Evolutionary conservation across 2,797 vertebrate genomes (phyloP), one percentile per base, ranked within the genome.

Genomic region (Sebastes glaucus): DNA sequence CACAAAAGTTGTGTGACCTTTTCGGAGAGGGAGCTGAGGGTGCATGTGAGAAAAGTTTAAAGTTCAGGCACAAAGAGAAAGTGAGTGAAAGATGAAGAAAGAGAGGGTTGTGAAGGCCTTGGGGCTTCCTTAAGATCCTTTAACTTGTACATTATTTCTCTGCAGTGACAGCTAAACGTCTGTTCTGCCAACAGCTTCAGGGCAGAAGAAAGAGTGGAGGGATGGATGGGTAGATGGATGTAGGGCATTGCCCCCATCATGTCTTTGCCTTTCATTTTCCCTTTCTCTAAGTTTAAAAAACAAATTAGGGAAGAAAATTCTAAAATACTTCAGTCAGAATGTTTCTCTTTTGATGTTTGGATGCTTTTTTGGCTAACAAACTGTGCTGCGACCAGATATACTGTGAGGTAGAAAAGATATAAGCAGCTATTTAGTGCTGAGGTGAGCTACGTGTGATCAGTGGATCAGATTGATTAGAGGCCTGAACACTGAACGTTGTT

Each of bases 391-490:
- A 67, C 60, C 4, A 38, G 28, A 33, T 6, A 7, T 46, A 49
- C 52, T 23, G 25, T 55, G 49, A 69, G 38, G 49, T 14, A 52
- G 49, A n/a, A 28, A 32, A 74, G 42, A 70, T 56, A 32, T 6
- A 38, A 60, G 42, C 70, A 68, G 66, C 60, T 57, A 22, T 80
- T 86, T 69, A 68, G 69, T 84, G 87, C 77, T 75, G 82, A 85
- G 79, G 55, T 75, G 74, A 77, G 77, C 33, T 28, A 2, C 33
- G 61, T 79, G 77, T 80, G 68, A 79, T 85, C 80, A 72, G 70
- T 66, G 42, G 68, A 79, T 85, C 80, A 72, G 67, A 69, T 16
- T 56, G 69, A 87, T 52, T n/a, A 52, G 49, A 86, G 42, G 67
- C 60, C 53, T 35, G 49, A 57, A 57, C 13, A 7, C n/a, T 35